Percentiles rank a stretch among this genome's conserved stretches.
phyloP scores from a whole-genome alignment of 2,888 invertebrate genomes.

The Metopia argyrocephala region DNA sequence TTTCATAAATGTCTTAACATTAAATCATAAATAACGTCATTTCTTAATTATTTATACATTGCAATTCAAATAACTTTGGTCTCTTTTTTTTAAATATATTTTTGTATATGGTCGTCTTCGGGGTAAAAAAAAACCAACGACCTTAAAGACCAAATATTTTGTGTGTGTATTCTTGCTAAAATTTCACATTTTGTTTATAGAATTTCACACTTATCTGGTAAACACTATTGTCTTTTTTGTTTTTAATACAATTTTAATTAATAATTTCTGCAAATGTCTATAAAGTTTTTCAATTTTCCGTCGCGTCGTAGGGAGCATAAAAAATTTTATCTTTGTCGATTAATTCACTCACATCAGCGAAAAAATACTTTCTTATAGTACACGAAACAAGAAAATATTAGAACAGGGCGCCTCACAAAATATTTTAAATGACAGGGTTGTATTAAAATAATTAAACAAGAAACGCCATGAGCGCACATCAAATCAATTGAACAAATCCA shows the following conservation, averaged over 20 bases:
- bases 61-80: not conserved
- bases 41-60: not conserved
- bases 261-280: constrained; percentile 55
- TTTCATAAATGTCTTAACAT: not conserved
- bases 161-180: constrained; percentile 14
- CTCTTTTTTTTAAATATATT: constrained; percentile 13
- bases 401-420: constrained; percentile 3
- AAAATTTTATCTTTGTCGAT: constrained; percentile 65
- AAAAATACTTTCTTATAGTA: constrained; percentile 39
- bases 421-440: constrained; percentile 7
- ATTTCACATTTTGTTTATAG: constrained; percentile 48
- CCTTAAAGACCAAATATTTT: constrained; percentile 54
- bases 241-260: constrained; percentile 55
- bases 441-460: not conserved
- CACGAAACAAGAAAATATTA: constrained; percentile 33
- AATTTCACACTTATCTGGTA: constrained; percentile 37
- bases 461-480: too few relatives aligned
- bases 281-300: constrained; percentile 65
- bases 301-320: constrained; percentile 63
- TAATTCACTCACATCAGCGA: constrained; percentile 57
- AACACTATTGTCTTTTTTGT: constrained; percentile 52
- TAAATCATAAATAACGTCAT: constrained; percentile 8
- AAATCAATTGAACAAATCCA: too few relatives aligned
- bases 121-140: constrained; percentile 58
- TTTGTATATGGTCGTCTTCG: constrained; percentile 49